Evolutionary conservation across 1,140 invertebrate species (phyloP).

Genomic region (Drosophila ohnishii): DNA sequence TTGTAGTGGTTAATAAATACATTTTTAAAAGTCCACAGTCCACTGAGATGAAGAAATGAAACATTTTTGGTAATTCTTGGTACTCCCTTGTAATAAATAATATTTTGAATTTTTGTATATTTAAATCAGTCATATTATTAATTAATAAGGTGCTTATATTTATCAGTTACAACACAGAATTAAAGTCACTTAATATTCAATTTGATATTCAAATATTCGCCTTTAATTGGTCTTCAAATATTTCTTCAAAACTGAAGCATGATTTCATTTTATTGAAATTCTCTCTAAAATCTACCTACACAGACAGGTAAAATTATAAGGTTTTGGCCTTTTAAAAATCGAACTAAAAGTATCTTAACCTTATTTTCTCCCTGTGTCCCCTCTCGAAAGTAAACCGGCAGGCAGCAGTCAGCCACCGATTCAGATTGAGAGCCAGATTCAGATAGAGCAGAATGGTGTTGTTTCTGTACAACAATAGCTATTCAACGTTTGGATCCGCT

Average conservation of each 20-base stretch:
- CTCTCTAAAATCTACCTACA: no score
- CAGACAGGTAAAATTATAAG: no score
- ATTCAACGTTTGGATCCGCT: conserved; percentile 52
- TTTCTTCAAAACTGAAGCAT: no score
- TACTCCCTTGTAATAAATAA: neutral
- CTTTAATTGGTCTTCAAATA: no score
- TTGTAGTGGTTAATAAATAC: neutral
- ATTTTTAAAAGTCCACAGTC: neutral
- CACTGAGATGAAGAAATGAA: neutral
- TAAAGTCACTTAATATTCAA: no score
- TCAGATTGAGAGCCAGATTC: conserved; percentile 46
- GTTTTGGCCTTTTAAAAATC: no score
- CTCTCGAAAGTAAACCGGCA: conserved; percentile 28
- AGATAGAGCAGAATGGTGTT: conserved; percentile 35
- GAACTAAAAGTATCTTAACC: no score
- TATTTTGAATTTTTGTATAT: neutral
- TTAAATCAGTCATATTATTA: no score
- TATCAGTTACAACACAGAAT: no score
- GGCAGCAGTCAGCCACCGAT: conserved; percentile 26
- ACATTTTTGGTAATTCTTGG: neutral
- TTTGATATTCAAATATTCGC: no score
- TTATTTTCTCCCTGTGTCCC: neutral
- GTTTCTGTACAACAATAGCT: conserved; percentile 51
- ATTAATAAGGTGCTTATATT: no score
- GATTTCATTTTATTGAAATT: no score